Conservation (phyloP, 2,888 invertebrate species). For the Drosophila seclusa region DNA sequence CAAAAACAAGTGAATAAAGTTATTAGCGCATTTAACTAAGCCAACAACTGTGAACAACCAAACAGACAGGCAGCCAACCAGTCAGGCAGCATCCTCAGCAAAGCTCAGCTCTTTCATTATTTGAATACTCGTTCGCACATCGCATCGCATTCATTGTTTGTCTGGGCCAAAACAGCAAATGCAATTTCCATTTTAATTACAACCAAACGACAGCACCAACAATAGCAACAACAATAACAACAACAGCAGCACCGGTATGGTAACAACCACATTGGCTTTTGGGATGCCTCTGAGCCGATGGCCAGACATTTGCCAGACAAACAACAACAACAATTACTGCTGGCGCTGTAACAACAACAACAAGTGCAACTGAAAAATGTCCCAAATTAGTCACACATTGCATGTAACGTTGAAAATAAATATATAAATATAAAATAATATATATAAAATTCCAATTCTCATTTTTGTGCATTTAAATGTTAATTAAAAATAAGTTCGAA, state of each 20-base stretch:
- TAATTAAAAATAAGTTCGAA: neutral
- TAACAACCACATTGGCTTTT: conserved; percentile 21
- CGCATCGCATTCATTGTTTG: conserved; percentile 60
- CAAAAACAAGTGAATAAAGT: conserved; percentile 74
- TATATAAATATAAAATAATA: no score
- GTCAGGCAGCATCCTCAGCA: conserved; percentile 47
- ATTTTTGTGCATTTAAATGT: neutral
- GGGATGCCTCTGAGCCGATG: conserved; percentile 21
- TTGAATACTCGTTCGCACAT: conserved; percentile 32
- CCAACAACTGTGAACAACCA: conserved; percentile 59
- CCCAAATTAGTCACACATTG: conserved; percentile 71
- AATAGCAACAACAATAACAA: conserved; percentile 17
- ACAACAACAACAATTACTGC: conserved; percentile 29
- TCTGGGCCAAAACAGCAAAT: conserved; percentile 62
- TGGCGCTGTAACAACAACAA: conserved; percentile 46
- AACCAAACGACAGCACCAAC: conserved; percentile 60
- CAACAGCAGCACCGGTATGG: conserved; percentile 5
- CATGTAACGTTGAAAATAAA: conserved; percentile 38
- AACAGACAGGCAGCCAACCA: neutral
- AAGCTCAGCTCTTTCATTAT: conserved; percentile 38
- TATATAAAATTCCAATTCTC: neutral
- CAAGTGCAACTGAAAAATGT: conserved; percentile 26
- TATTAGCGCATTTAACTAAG: conserved; percentile 79
- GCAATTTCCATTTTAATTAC: conserved; percentile 81
- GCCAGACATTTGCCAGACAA: conserved; percentile 70